Base-by-base conservation (phyloP, 2,888 invertebrate species). In the Thalpophila matura region DNA sequence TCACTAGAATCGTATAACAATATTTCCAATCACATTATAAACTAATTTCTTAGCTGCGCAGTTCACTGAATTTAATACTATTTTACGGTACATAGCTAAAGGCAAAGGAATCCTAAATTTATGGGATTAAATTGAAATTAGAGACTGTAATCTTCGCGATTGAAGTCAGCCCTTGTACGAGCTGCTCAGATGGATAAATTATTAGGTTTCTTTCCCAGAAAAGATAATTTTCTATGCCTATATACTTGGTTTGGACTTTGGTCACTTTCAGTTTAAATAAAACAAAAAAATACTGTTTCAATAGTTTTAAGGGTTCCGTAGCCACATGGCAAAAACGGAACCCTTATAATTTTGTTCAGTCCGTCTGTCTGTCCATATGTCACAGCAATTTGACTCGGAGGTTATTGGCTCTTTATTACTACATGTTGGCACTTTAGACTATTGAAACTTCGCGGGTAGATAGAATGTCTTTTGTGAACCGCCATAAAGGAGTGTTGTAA, bases 71-170 rank as follows among this genome's bases (percentile, higher is more conserved):
- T 68, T 72, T 72, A 64, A 72, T 69, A 70, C 47, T 47, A 65
- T 63, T 63, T 64, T 59, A 64, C 54, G 59, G 60, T 56, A 62
- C 40, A 54, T 27, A 55, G 58, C 69, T 42, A 40, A 64, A 64
- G 57, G 64, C 60, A 67, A 57, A 64, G 58, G 67, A 62, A 77
- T 61, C 54, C 58, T 54, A 60, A 77, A 68, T 74, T n/a, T 74
- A 68, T 65, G 65, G 61, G 57, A 65, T 75, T 70, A 65, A 43
- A 76, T 64, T 70, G 63, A 78, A 78, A 75, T 73, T 70, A 68
- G 70, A 70, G 54, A 55, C 68, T 64, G 63, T 73, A 68, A 73
- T 78, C 70, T 76, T 66, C 61, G 60, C 54, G 57, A 76, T 74
- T 64, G 61, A 64, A 77, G 59, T 66, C 57, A 26, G 57, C 14